phyloP scores from a whole-genome alignment of 2,113 vertebrate species.

The Channa argus region DNA sequence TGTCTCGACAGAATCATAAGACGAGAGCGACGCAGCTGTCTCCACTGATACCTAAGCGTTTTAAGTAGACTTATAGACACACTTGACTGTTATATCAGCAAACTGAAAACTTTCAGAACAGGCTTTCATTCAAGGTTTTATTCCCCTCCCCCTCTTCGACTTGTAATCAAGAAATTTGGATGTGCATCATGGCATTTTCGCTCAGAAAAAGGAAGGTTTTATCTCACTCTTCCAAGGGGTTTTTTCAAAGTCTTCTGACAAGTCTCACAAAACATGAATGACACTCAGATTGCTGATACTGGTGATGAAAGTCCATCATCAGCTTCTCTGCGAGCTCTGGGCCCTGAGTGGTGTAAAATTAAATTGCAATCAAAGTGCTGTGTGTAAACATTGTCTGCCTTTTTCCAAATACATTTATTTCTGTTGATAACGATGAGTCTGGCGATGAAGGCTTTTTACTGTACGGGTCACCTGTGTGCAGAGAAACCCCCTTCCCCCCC shows the following conservation, averaged over 20 bases:
- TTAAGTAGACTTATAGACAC: slow-evolving; percentile 87
- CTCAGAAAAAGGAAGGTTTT: slow-evolving; percentile 72
- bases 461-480: slow-evolving; percentile 62
- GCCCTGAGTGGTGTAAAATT: slow-evolving; percentile 71
- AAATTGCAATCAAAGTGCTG: slow-evolving; percentile 72
- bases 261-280: slow-evolving; percentile 79
- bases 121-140: slow-evolving; percentile 74
- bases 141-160: slow-evolving; percentile 47
- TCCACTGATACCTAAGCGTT: slow-evolving; percentile 84
- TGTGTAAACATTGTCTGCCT: slow-evolving; percentile 66
- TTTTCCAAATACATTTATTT: slow-evolving; percentile 56
- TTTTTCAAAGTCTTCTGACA: slow-evolving; percentile 81
- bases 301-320: slow-evolving; percentile 78
- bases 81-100: slow-evolving; percentile 85
- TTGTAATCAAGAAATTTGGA: slow-evolving; percentile 85
- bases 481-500: slow-evolving; percentile 17
- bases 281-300: slow-evolving; percentile 78
- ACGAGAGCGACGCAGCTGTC: slow-evolving; percentile 82
- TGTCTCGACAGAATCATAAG: slow-evolving; percentile 82
- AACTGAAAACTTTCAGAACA: slow-evolving; percentile 79
- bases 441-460: slow-evolving; percentile 47
- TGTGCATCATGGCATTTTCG: slow-evolving; percentile 80
- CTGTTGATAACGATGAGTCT: slow-evolving; percentile 28
- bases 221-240: slow-evolving; percentile 80
- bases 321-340: slow-evolving; percentile 62